Base-by-base conservation (phyloP, 2,888 invertebrate species). In the Lasioglossum villosulum region DNA sequence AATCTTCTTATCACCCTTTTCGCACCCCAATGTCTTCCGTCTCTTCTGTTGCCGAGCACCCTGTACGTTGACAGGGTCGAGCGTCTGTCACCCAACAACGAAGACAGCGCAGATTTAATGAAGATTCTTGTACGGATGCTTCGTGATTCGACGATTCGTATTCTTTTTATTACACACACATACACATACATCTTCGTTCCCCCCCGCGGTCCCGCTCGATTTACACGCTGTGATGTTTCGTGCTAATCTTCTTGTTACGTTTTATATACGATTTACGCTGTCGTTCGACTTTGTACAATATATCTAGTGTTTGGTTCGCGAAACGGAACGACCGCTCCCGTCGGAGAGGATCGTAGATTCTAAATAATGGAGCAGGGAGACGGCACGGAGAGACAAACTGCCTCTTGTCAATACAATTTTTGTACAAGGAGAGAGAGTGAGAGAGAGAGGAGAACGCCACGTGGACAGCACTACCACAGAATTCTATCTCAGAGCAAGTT, bases 201-300 rank as follows among this genome's bases (percentile, higher is more conserved):
- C 75, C 75, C 73, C 75, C 73, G 63, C 30, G 63, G 63, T 63
- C 30, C 63, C 63, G 59, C 73, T 84, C 77, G 52, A 80, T 75
- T 83, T 79, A 84, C 75, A 80, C 82, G 72, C 87, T 88, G 87
- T 88, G 87, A 88, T 88, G 87, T 84, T 82, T 82, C 75, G 88
- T 84, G 82, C 80, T 87, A 84, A 74, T 84, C 80, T 88, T 84
- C 84, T 88, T 84, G 88, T 88, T 88, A 88, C 88, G 84, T 88
- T 88, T 84, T 87, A 48, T 83, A 87, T 77, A 37, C 77, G 74
- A 86, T 86, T 79, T 81, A 82, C 71, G 85, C 59, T 84, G 45
- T 71, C 78, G 84, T 85, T 78, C 66, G 71, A 75, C 71, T 79
- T 75, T 74, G 19, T 82, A 68, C 83, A 66, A 66, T 63, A 30